phyloP scores from a whole-genome alignment of 1,140 invertebrate genomes.

The Argopecten irradians region DNA sequence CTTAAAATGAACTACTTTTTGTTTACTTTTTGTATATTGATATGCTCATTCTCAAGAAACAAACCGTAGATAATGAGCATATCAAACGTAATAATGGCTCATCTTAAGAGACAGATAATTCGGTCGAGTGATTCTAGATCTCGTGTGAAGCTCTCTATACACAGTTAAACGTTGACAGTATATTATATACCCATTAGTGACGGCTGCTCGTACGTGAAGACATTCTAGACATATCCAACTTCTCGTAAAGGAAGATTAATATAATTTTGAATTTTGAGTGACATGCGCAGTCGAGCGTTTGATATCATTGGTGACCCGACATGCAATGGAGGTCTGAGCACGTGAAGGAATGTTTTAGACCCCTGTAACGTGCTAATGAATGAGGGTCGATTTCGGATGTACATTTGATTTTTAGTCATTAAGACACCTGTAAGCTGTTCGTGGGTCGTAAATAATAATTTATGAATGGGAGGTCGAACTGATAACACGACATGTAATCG shows the following conservation, averaged over 20 bases:
- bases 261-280: neutral
- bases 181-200: neutral
- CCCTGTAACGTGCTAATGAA: neutral
- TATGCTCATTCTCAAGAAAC: too few species aligned
- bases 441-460: constrained; percentile 16
- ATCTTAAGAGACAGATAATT: too few species aligned
- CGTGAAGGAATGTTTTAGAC: neutral
- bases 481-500: neutral
- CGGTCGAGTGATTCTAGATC: neutral
- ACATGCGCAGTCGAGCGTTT: neutral
- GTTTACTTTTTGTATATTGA: too few species aligned
- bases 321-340: neutral
- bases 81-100: too few species aligned
- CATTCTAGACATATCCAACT: neutral
- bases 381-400: neutral
- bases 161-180: neutral
- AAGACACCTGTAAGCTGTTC: constrained; percentile 20
- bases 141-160: neutral
- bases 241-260: constrained; percentile 16
- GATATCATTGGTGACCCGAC: neutral
- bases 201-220: neutral
- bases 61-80: too few species aligned
- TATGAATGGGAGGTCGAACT: neutral
- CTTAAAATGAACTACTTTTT: too few species aligned
- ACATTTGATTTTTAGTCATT: constrained; percentile 11